Conservation (phyloP, 2,113 vertebrate species). For the Oncorhynchus tshawytscha region DNA sequence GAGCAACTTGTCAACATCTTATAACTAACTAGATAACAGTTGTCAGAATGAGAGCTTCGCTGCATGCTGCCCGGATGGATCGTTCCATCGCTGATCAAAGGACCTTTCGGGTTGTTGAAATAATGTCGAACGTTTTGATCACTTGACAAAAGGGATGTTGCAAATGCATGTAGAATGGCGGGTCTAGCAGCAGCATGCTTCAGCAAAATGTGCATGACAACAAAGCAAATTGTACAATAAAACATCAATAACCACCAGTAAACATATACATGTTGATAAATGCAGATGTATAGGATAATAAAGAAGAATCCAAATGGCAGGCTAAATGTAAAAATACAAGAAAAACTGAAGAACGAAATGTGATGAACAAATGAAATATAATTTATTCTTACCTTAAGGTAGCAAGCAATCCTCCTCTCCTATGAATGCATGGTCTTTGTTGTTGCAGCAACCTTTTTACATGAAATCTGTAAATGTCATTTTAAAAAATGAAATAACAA, state of each 20-base stretch:
- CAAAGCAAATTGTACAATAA: constrained; percentile 27
- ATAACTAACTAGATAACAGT: background rate
- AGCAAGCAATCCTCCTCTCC: constrained; percentile 43
- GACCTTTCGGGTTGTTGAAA: background rate
- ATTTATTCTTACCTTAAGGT: constrained; percentile 55
- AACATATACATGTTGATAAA: background rate
- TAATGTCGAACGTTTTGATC: constrained; percentile 3
- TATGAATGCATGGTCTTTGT: constrained; percentile 58
- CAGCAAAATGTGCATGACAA: constrained; percentile 48
- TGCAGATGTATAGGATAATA: background rate
- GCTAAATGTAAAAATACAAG: background rate
- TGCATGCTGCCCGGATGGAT: background rate
- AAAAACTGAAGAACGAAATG: constrained; percentile 40
- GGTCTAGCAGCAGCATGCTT: constrained; percentile 44
- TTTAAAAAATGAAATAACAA: background rate
- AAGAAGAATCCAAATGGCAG: background rate
- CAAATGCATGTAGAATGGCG: constrained; percentile 56
- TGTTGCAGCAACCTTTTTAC: constrained; percentile 38
- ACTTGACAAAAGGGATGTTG: constrained; percentile 22
- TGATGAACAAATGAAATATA: constrained; percentile 26
- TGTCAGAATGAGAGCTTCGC: no score
- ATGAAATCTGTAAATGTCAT: constrained; percentile 27
- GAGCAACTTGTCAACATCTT: background rate
- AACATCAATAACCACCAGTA: background rate
- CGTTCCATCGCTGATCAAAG: background rate